Evolutionary conservation across 2,888 invertebrate genomes (phyloP).

Genomic region (Tenthredo mesomela): DNA sequence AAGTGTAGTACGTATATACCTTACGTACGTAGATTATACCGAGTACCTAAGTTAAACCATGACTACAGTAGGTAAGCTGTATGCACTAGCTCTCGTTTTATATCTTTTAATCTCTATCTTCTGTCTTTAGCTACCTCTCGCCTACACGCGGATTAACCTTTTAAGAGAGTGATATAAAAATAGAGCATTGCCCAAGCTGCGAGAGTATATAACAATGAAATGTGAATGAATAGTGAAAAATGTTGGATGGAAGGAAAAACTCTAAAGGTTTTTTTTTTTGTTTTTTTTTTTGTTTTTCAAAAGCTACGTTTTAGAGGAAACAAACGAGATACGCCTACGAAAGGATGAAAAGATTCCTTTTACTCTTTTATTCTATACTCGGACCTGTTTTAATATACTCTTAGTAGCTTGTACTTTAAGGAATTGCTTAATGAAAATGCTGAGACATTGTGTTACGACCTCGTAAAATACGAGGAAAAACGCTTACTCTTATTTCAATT

Average conservation of each 20-base stretch:
- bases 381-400: constrained; percentile 38
- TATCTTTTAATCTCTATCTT: constrained; percentile 17
- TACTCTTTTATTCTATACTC: background rate
- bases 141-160: constrained; percentile 47
- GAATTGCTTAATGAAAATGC: constrained; percentile 30
- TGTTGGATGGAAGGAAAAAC: background rate
- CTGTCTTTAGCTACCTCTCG: background rate
- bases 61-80: background rate
- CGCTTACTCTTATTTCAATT: background rate
- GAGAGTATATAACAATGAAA: background rate
- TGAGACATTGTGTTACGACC: background rate
- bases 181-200: constrained; percentile 32
- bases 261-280: background rate
- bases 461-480: constrained; percentile 1
- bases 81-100: background rate
- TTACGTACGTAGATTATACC: no score
- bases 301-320: constrained; percentile 5
- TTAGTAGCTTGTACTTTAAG: constrained; percentile 27
- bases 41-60: constrained; percentile 7
- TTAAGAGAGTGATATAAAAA: constrained; percentile 35
- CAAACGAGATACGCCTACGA: background rate
- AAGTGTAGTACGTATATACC: background rate
- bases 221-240: constrained; percentile 12
- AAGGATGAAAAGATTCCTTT: constrained; percentile 36
- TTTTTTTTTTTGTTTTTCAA: background rate